Base-by-base conservation (phyloP, 2,113 vertebrate genomes). In the Morone saxatilis region DNA sequence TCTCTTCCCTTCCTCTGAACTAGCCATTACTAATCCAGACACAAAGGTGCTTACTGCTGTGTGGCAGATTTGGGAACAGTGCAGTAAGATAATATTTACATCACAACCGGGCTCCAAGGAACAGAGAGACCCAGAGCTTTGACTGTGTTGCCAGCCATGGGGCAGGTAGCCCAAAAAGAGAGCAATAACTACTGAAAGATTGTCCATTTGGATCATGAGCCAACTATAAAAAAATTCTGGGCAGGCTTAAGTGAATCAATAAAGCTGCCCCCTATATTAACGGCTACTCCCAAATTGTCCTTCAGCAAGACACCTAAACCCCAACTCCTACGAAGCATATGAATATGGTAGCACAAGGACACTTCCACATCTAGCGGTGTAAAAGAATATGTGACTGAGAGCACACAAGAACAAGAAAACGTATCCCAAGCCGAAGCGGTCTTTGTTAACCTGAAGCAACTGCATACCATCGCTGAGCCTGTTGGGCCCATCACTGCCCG, bases 41-140 rank as follows among this genome's bases (percentile, higher is more conserved):
- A 94, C 94, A 94, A 94, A 94, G 90, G 89, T 93, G 86, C 88
- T 91, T 85, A 88, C 87, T 91, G 90, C 89, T 86, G 86, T 92
- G 89, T 92, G 89, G 83, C 86, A 83, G 71, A 80, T 91, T 92
- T 81, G 82, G 89, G 78, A 86, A 65, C 78, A 78, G 71, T 71
- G 84, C 68, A 86, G 84, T 84, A 91, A 92, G 86, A 91, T 93
- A 90, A 93, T 94, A 94, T 95, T 94, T 93, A 95, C 90, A 95
- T 90, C 91, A 93, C 90, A 94, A 93, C 91, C 88, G 81, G 75
- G 75, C 80, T 87, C 57, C 41, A 40, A 75, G 81, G 38, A 84
- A 78, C 69, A 41, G 69, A 79, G 73, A 69, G 54, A 86, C 78
- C 70, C 69, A 66, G 50, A 71, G 48, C 4, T 14, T 14, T 81